These are phyloP conservation scores for Molorchus minor DNA, from an alignment of 2,888 invertebrate species.

Conservation along the genomic window DNA sequence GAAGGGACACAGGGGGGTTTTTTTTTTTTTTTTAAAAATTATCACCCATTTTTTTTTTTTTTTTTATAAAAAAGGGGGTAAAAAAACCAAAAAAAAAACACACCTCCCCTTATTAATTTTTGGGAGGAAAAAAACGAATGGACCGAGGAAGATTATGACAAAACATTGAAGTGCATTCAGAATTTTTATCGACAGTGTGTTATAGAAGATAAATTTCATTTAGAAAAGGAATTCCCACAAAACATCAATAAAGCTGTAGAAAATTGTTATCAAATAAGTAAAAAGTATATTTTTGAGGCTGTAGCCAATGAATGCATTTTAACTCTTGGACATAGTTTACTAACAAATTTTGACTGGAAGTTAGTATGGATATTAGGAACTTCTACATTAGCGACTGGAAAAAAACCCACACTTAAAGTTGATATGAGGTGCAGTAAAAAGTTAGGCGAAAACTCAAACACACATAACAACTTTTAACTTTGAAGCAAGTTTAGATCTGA, in stretches of 20 bases:
- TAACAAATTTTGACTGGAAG: constrained; percentile 66
- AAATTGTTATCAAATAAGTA: constrained; percentile 55
- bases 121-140: too few species aligned
- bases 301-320: constrained; percentile 53
- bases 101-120: too few species aligned
- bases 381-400: constrained; percentile 62
- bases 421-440: constrained; percentile 56
- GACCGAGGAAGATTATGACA: constrained; percentile 54
- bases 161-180: constrained; percentile 52
- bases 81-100: too few species aligned
- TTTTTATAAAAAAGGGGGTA: too few species aligned
- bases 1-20: too few species aligned
- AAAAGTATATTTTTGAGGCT: constrained; percentile 53
- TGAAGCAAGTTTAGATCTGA: constrained; percentile 56
- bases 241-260: constrained; percentile 38
- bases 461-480: constrained; percentile 51
- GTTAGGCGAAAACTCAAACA: constrained; percentile 20
- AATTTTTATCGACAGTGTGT: constrained; percentile 51
- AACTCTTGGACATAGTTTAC: constrained; percentile 55
- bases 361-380: constrained; percentile 66
- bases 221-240: constrained; percentile 43
- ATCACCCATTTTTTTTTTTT: too few species aligned
- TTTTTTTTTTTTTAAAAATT: too few species aligned
- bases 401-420: constrained; percentile 64
- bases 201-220: constrained; percentile 43